Conservation (phyloP, 2,888 invertebrate species). For the Apamea sordens region DNA sequence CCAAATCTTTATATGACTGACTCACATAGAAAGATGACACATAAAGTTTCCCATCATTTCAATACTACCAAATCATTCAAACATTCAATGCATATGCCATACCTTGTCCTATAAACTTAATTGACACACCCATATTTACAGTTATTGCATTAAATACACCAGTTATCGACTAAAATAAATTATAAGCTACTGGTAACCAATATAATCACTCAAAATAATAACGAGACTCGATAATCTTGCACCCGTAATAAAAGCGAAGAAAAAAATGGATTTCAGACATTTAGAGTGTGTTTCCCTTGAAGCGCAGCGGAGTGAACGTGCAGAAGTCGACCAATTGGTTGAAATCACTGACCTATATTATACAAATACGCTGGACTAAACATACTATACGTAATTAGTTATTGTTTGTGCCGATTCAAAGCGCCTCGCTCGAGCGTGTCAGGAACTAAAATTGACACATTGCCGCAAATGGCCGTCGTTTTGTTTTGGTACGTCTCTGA, state of each 20-base stretch:
- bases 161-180: constrained; percentile 37
- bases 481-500: too few species aligned
- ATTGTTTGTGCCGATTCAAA: too few species aligned
- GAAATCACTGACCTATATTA: too few species aligned
- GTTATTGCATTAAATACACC: constrained; percentile 20
- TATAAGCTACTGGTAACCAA: constrained; percentile 34
- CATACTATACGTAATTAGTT: too few species aligned
- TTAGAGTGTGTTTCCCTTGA: background rate
- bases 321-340: background rate
- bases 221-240: constrained; percentile 42
- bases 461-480: too few species aligned
- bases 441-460: too few species aligned
- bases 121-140: constrained; percentile 34
- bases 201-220: constrained; percentile 24
- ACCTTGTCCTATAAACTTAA: constrained; percentile 21
- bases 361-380: too few species aligned
- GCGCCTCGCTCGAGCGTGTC: too few species aligned
- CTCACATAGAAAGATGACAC: background rate
- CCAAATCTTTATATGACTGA: background rate
- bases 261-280: constrained; percentile 17
- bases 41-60: background rate
- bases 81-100: constrained; percentile 22
- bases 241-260: constrained; percentile 21
- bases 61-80: background rate
- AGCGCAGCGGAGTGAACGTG: background rate